Evolutionary conservation across 2,888 invertebrate species (phyloP), one percentile per base, ranked within the genome.

Genomic region (Scaptomyza parva): DNA sequence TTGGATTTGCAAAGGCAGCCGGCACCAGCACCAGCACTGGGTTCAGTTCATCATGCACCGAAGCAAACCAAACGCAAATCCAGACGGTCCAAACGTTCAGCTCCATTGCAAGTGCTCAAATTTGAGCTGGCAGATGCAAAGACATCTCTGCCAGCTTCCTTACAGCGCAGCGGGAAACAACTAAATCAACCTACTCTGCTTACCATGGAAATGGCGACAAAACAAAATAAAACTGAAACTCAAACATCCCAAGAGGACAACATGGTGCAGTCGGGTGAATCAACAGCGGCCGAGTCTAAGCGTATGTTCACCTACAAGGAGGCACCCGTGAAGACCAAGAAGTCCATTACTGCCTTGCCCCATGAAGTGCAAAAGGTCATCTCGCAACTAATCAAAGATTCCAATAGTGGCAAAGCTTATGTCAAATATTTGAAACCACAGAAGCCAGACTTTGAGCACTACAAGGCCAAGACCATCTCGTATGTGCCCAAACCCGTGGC

Each of bases 51-150:
- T 5, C 17, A 73, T 30, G 26, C 51, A 1, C 22, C 61, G 2
- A 54, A 66, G 20, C 22, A 65, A 9, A 24, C 69, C 8, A 67
- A 30, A 33, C 84, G 79, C 9, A 78, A 85, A 30, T 26, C 64
- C 0, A 88, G 75, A 35, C 77, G 88, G 11, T 22, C 67, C 4
- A 77, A 76, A 43, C 72, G 88, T 20, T 82, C 81, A 0, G 72
- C 69, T 3, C 59, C 73, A 5, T 78, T 82, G 2, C 76, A 89
- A 26, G 73, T 90, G 59, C 76, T 92, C 9, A 89, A 89, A 64
- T 92, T 92, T 53, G 91, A 92, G 62, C n/a, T 91, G 24, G 61
- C 86, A 0, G 92, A 92, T 71, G 92, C 91, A 11, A 91, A 89
- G 61, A 73, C 79, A 11, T 82, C 89, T 0, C 72, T 89, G 40